Evolutionary conservation across 2,113 vertebrate species (phyloP).

Genomic region (Onychorhynchus coronatus): DNA sequence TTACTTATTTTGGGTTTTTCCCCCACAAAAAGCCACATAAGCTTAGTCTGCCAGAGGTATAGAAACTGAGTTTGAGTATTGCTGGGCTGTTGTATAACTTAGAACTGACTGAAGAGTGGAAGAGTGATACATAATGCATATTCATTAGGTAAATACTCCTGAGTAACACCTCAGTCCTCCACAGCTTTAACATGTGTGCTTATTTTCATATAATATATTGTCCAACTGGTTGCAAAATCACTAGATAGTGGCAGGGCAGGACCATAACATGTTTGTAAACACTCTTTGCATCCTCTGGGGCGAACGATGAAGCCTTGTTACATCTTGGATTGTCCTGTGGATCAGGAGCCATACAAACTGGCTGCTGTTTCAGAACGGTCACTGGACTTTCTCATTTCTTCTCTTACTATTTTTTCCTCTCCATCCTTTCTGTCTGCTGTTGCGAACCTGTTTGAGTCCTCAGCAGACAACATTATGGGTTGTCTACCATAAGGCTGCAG

Average conservation of each 20-base stretch:
- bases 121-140: background rate
- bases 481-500: background rate
- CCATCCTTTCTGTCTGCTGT: background rate
- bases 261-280: background rate
- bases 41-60: background rate
- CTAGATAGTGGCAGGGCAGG: background rate
- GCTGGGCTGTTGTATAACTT: background rate
- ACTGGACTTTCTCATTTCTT: background rate
- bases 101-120: background rate
- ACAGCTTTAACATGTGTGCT: background rate
- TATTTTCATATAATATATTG: background rate
- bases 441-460: background rate
- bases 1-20: background rate
- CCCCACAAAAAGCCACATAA: background rate
- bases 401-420: background rate
- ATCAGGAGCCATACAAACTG: background rate
- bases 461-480: background rate
- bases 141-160: background rate
- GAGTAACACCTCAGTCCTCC: background rate
- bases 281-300: background rate
- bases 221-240: background rate
- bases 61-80: background rate
- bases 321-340: rapidly evolving
- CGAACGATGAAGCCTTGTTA: background rate
- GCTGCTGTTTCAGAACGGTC: background rate